Conservation (phyloP, 1,140 invertebrate genomes). For the Scaptomyza montana region DNA sequence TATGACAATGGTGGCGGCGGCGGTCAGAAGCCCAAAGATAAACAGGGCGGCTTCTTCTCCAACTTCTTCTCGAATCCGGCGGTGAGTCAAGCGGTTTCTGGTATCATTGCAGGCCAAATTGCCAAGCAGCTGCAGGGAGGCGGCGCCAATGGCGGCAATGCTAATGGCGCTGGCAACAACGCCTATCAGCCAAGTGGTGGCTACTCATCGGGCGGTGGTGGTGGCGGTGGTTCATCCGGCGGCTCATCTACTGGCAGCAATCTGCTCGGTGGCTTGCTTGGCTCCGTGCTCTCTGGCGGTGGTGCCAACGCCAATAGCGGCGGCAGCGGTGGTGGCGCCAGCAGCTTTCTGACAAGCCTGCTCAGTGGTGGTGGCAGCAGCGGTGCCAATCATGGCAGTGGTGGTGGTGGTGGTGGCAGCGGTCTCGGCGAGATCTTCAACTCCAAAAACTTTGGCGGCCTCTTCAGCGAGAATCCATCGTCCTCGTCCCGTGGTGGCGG, state of each 20-base stretch:
- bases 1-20: slow-evolving; percentile 58
- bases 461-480: slow-evolving; percentile 79
- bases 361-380: slow-evolving; percentile 57
- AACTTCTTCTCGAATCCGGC: slow-evolving; percentile 80
- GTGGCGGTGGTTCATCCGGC: slow-evolving; percentile 42
- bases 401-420: slow-evolving; percentile 28
- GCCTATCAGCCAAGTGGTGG: slow-evolving; percentile 74
- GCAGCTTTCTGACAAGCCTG: slow-evolving; percentile 69
- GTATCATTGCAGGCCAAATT: slow-evolving; percentile 82
- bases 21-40: slow-evolving; percentile 74
- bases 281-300: slow-evolving; percentile 65
- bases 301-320: slow-evolving; percentile 36
- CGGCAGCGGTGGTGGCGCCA: slow-evolving; percentile 49
- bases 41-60: slow-evolving; percentile 81
- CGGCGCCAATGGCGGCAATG: slow-evolving; percentile 37
- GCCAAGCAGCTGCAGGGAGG: slow-evolving; percentile 76
- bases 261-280: slow-evolving; percentile 62
- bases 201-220: slow-evolving; percentile 45
- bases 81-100: slow-evolving; percentile 79
- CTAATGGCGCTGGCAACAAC: slow-evolving; percentile 34
- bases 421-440: slow-evolving; percentile 69
- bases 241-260: slow-evolving; percentile 54
- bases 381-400: slow-evolving; percentile 23
- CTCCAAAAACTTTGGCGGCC: slow-evolving; percentile 76
- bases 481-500: slow-evolving; percentile 43